phyloP scores from a whole-genome alignment of 2,888 invertebrate genomes.

The Heliconius ethilla region DNA sequence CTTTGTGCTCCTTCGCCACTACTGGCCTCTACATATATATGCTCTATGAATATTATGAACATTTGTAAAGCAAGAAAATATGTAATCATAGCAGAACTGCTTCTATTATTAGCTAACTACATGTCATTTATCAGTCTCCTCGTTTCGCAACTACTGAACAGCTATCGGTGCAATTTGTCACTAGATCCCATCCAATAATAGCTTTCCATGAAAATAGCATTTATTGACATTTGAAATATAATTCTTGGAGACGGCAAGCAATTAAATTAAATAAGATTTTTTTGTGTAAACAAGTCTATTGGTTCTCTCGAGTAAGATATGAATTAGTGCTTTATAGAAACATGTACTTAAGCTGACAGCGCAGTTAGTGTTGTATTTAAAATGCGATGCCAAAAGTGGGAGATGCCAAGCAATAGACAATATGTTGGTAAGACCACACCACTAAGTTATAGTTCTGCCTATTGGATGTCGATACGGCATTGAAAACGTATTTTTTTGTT shows the following conservation, averaged over 20 bases:
- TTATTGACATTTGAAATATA: conserved; percentile 39
- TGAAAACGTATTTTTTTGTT: conserved; percentile 70
- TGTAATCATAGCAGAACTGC: conserved; percentile 10
- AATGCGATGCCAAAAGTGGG: conserved; percentile 76
- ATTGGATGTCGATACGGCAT: conserved; percentile 63
- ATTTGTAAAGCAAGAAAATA: conserved; percentile 5
- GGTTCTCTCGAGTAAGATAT: conserved; percentile 55
- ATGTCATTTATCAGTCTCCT: conserved; percentile 40
- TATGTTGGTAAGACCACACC: conserved; percentile 63
- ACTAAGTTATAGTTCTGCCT: conserved; percentile 66
- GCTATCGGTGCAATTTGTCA: conserved; percentile 38
- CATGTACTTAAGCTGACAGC: conserved; percentile 73
- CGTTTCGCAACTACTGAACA: conserved; percentile 35
- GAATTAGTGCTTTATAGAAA: conserved; percentile 70
- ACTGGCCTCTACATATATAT: not conserved
- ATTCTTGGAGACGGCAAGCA: conserved; percentile 30
- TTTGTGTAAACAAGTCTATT: conserved; percentile 52
- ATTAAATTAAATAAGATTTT: conserved; percentile 50
- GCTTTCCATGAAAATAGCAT: conserved; percentile 37
- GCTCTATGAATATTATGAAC: not conserved
- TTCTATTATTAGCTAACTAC: conserved; percentile 39
- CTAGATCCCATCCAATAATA: conserved; percentile 39
- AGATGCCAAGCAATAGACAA: conserved; percentile 81
- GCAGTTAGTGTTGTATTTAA: conserved; percentile 61
- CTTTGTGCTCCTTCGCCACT: no score